Conservation (phyloP, 2,113 vertebrate genomes). For the Isichthys henryi region DNA sequence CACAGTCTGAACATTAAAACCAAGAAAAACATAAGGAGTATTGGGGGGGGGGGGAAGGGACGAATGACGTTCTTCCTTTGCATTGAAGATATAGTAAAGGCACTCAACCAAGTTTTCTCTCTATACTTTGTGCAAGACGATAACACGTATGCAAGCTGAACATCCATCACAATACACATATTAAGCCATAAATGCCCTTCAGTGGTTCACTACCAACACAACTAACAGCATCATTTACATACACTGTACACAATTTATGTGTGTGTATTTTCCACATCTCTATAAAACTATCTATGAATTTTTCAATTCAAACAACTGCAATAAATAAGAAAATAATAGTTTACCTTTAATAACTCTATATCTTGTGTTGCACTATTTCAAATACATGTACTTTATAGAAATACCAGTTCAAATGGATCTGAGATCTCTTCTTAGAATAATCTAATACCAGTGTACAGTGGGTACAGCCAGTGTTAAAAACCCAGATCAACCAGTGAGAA, state of each 20-base stretch:
- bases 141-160: background rate
- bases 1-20: constrained; percentile 7
- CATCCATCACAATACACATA: background rate
- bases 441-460: background rate
- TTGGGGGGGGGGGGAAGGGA: background rate
- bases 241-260: background rate
- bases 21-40: background rate
- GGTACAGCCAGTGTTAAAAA: background rate
- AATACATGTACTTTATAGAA: background rate
- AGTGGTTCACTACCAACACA: background rate
- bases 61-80: background rate
- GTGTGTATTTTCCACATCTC: background rate
- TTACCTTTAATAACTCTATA: background rate
- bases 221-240: background rate
- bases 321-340: background rate
- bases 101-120: background rate
- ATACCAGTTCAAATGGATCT: background rate
- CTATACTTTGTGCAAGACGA: background rate
- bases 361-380: background rate
- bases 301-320: background rate
- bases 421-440: background rate
- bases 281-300: background rate
- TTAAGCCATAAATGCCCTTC: background rate
- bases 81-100: background rate
- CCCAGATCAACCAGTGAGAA: background rate